phyloP scores from a whole-genome alignment of 2,113 vertebrate genomes.

The Periophthalmus modestus region DNA sequence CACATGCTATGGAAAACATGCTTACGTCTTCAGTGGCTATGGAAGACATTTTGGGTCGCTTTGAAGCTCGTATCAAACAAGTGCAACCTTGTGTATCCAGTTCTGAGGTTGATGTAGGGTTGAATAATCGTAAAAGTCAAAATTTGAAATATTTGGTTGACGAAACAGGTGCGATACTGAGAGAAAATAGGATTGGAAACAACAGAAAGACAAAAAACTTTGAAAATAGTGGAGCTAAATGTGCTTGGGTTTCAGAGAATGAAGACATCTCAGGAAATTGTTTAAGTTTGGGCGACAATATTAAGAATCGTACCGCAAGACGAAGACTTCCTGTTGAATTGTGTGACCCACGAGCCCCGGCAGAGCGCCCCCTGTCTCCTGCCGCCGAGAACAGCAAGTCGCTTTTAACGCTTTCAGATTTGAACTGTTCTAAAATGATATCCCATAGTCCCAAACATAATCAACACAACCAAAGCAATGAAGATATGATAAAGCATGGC shows the following conservation, averaged over 20 bases:
- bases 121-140: neutral
- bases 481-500: neutral
- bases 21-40: conserved; percentile 38
- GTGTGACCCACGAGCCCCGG: conserved; percentile 41
- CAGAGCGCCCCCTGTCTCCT: conserved; percentile 78
- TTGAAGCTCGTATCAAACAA: conserved; percentile 28
- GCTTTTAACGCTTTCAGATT: conserved; percentile 24
- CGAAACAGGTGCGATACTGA: conserved; percentile 3
- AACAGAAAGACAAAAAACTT: conserved; percentile 7
- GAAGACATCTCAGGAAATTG: conserved; percentile 20
- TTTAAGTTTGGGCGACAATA: conserved; percentile 49
- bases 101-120: neutral
- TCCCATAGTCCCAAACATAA: neutral
- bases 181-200: neutral
- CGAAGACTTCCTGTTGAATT: neutral
- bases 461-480: neutral
- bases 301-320: conserved; percentile 6
- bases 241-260: conserved; percentile 30
- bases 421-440: conserved; percentile 35
- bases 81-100: neutral
- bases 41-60: conserved; percentile 68
- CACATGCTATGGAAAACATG: neutral
- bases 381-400: conserved; percentile 41
- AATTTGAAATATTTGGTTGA: neutral
- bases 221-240: conserved; percentile 18